Percentiles rank a stretch among this genome's conserved stretches.
phyloP scores from a whole-genome alignment of 2,888 invertebrate genomes.

The Drosophila falleni region DNA sequence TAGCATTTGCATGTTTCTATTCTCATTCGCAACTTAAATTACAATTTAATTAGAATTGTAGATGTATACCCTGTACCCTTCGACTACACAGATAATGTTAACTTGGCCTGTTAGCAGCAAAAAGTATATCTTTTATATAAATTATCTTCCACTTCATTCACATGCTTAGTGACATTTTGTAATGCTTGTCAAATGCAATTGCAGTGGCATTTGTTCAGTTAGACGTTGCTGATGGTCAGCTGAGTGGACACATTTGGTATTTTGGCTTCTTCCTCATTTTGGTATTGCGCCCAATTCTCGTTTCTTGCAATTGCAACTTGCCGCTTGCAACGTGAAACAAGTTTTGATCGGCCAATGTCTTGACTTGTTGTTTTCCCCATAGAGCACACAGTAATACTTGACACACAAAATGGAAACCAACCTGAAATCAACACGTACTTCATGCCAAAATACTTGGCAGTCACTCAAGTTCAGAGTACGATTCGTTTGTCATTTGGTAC shows the following conservation, averaged over 20 bases:
- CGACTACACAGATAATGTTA: neutral
- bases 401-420: conserved; percentile 48
- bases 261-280: conserved; percentile 38
- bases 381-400: conserved; percentile 37
- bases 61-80: neutral
- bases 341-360: conserved; percentile 24
- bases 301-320: neutral
- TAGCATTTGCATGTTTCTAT: neutral
- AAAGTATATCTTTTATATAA: neutral
- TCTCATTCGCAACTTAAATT: neutral
- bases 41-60: neutral
- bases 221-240: conserved; percentile 14
- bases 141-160: neutral
- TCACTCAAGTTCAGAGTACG: conserved; percentile 40
- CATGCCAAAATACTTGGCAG: conserved; percentile 37
- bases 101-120: too few species aligned
- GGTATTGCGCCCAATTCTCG: conserved; percentile 23
- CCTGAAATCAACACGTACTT: conserved; percentile 7
- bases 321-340: conserved; percentile 24
- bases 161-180: neutral
- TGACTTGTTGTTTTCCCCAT: neutral
- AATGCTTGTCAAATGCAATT: conserved; percentile 24
- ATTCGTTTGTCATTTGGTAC: conserved; percentile 6
- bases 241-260: conserved; percentile 25
- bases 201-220: conserved; percentile 27